Conservation (phyloP, 2,888 invertebrate genomes). For the Pseudolycoriella hygida region DNA sequence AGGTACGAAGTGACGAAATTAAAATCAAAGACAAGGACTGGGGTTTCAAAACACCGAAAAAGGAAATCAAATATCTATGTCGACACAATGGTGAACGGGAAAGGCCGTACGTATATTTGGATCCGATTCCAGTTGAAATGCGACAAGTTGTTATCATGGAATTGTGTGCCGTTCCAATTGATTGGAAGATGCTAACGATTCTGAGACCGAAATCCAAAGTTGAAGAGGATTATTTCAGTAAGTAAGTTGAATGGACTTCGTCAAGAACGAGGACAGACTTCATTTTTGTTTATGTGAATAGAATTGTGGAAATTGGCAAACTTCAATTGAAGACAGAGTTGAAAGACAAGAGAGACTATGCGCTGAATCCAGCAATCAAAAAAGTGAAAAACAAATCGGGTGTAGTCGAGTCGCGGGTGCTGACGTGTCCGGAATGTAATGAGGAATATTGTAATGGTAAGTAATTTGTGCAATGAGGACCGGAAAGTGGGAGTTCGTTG, state of each 20-base stretch:
- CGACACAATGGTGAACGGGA: constrained; percentile 24
- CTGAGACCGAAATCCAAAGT: constrained; percentile 62
- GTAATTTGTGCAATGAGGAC: too few species aligned
- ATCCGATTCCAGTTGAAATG: constrained; percentile 76
- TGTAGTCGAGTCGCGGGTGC: constrained; percentile 56
- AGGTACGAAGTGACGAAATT: constrained; percentile 57
- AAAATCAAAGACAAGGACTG: constrained; percentile 58
- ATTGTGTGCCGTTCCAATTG: constrained; percentile 67
- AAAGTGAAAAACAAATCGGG: constrained; percentile 72
- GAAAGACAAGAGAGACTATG: constrained; percentile 47
- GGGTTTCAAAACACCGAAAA: constrained; percentile 55
- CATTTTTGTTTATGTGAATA: too few species aligned
- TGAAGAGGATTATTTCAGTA: constrained; percentile 77
- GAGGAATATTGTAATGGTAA: constrained; percentile 69
- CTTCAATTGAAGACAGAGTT: constrained; percentile 53
- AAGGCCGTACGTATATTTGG: constrained; percentile 32
- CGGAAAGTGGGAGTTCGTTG: too few species aligned
- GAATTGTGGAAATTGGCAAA: constrained; percentile 67
- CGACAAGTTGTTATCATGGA: constrained; percentile 34
- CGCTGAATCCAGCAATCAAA: constrained; percentile 46
- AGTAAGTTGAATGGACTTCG: constrained; percentile 33
- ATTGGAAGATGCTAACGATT: constrained; percentile 88
- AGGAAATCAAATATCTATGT: constrained; percentile 39
- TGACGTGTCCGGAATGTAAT: constrained; percentile 62
- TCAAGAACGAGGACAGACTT: not conserved